A percentile compares a stretch with the other conserved stretches of the same genome.
These are phyloP conservation scores for Chiroxiphia lanceolata DNA, from an alignment of 2,797 vertebrate genomes.

Conservation along the genomic window DNA sequence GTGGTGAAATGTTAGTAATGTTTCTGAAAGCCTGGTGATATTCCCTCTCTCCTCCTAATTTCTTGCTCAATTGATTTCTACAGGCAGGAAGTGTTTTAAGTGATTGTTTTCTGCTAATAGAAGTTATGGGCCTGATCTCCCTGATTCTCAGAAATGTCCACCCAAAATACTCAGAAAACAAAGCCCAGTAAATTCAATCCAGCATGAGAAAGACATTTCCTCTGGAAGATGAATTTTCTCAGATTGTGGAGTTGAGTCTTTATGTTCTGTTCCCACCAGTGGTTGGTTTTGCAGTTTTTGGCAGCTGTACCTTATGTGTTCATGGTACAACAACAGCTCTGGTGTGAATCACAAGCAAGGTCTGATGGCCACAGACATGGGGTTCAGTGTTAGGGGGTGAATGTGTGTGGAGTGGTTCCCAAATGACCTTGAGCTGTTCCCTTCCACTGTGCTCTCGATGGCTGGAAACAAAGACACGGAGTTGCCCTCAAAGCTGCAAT, in stretches of 20 bases:
- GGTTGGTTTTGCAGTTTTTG: neutral
- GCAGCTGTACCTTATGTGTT: neutral
- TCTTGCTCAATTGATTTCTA: constrained; percentile 1
- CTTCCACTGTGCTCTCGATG: neutral
- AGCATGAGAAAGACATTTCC: neutral
- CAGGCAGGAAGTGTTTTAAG: neutral
- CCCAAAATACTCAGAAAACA: neutral
- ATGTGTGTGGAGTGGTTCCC: neutral
- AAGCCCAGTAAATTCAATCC: neutral
- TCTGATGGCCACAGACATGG: neutral
- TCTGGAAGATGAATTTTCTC: neutral
- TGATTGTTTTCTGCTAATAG: neutral
- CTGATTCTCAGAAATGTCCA: neutral
- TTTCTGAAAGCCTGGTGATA: neutral
- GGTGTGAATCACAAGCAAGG: neutral
- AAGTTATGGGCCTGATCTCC: neutral
- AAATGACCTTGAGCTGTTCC: neutral
- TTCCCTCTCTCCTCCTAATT: neutral
- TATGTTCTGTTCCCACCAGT: neutral
- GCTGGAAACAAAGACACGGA: neutral
- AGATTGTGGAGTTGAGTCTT: neutral
- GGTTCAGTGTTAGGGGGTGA: neutral
- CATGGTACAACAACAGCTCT: neutral
- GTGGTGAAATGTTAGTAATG: neutral
- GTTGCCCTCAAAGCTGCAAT: neutral